Conservation (phyloP, 1,140 invertebrate genomes). For the Drosophila pectinifera region DNA sequence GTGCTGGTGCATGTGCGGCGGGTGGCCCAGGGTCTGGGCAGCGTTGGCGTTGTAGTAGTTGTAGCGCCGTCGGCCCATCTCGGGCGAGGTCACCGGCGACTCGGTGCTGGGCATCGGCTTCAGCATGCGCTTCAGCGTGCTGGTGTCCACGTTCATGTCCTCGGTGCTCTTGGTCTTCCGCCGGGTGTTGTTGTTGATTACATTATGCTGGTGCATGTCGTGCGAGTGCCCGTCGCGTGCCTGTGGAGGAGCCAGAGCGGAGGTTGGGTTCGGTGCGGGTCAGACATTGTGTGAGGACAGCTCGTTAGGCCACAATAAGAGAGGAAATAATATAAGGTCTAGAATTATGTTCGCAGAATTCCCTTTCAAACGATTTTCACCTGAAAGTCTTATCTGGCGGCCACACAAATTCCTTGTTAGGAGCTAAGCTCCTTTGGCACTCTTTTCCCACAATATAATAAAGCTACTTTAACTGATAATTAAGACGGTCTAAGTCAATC, state of each 20-base stretch:
- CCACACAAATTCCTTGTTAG: constrained; percentile 9
- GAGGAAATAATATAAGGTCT: background rate
- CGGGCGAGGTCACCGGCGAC: constrained; percentile 94
- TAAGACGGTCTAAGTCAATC: background rate
- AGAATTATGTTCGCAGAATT: constrained; percentile 10
- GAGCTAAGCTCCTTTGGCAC: no score
- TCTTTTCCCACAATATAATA: no score
- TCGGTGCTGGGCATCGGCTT: constrained; percentile 95
- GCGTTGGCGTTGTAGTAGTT: constrained; percentile 86
- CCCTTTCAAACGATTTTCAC: background rate
- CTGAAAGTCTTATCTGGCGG: background rate
- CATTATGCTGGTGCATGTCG: constrained; percentile 86
- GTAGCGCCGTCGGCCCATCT: constrained; percentile 92
- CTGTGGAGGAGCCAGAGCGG: constrained; percentile 45
- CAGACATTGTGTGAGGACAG: constrained; percentile 12
- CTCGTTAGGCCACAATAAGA: background rate
- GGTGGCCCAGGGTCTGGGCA: constrained; percentile 80
- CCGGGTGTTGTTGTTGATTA: constrained; percentile 90
- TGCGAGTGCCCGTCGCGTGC: constrained; percentile 83
- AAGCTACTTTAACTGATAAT: background rate
- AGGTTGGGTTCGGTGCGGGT: constrained; percentile 15
- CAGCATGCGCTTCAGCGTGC: constrained; percentile 96
- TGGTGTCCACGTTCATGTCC: constrained; percentile 94
- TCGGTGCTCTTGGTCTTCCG: constrained; percentile 95
- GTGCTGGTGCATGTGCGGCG: constrained; percentile 86